phyloP scores from a whole-genome alignment of 2,113 vertebrate species.

The Vanacampus margaritifer region DNA sequence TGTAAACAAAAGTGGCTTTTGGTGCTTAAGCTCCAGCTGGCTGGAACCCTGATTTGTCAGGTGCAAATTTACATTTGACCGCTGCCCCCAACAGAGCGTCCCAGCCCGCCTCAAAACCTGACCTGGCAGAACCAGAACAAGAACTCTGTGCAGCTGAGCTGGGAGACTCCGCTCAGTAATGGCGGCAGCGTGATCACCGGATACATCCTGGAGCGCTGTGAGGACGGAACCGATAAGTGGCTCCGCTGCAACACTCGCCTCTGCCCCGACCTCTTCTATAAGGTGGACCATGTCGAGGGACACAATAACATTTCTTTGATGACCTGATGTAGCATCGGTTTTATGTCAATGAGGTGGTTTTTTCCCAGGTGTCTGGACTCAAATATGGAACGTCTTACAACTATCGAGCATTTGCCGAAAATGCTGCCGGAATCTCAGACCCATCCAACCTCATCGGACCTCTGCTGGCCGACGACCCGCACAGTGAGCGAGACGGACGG shows the following conservation, averaged over 20 bases:
- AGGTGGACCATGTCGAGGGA: constrained; percentile 63
- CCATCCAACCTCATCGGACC: constrained; percentile 89
- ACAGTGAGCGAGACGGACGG: constrained; percentile 78
- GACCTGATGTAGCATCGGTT: neutral
- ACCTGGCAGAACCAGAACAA: constrained; percentile 86
- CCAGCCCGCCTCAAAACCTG: constrained; percentile 90
- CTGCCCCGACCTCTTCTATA: constrained; percentile 84
- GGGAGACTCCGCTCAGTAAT: constrained; percentile 89
- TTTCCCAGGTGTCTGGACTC: constrained; percentile 85
- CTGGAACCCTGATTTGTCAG: too few species aligned
- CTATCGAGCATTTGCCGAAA: constrained; percentile 93
- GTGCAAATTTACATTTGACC: neutral
- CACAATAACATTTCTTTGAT: neutral
- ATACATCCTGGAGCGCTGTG: constrained; percentile 86
- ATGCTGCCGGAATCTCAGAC: constrained; percentile 91
- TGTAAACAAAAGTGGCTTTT: too few species aligned
- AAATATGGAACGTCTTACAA: constrained; percentile 86
- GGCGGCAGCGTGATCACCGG: constrained; percentile 90
- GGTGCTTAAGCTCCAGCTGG: too few species aligned
- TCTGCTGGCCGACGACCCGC: constrained; percentile 87
- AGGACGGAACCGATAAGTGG: constrained; percentile 91
- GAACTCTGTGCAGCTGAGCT: constrained; percentile 85
- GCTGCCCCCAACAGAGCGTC: constrained; percentile 76
- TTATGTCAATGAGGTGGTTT: neutral
- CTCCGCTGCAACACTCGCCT: constrained; percentile 88